Base-by-base conservation (phyloP, 2,888 invertebrate species). In the Dicranocentrus wangi region DNA sequence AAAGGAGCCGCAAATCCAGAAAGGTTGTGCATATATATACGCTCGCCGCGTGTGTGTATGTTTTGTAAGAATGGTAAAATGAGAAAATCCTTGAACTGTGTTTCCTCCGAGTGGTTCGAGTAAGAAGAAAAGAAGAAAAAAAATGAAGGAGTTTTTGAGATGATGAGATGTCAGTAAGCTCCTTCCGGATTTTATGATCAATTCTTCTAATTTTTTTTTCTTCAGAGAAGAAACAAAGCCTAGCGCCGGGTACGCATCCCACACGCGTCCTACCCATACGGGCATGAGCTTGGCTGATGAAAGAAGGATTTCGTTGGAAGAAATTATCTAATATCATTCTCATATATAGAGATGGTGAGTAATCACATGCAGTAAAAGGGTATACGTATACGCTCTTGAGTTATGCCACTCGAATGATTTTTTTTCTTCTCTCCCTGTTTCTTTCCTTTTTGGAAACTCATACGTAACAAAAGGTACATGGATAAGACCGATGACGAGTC, bases 181-280 rank as follows among this genome's bases (percentile, higher is more conserved):
- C 3, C 51, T 51, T 51, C 51, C 10, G 8, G 58, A 58, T 58
- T 58, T 58, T 58, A 58, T 58, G 25, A 58, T 58, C 58, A 58
- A 13, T 58, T 58, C 23, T 25, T 13, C 27, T 23, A 58, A 23
- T 5, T 58, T 58, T 58, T n/a, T 23, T 23, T 8, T 39, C 39
- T 13, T 13, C 39, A 39, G 13, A 39, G 39, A 39, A 39, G 39
- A 39, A 39, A 39, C 7, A 39, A 39, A 13, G 13, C 13, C 13
- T 13, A 7, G 39, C 7, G 7, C 39, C 39, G 39, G 13, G 13
- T 39, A 39, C 39, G n/a, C n/a, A n/a, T n/a, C n/a, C n/a, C n/a
- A n/a, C n/a, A n/a, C n/a, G n/a, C n/a, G n/a, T n/a, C n/a, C n/a
- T n/a, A n/a, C n/a, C n/a, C n/a, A n/a, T n/a, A n/a, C n/a, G n/a